A percentile compares a stretch with the other conserved stretches of the same genome.
These are phyloP conservation scores for Pluvialis apricaria DNA, from an alignment of 2,113 vertebrate genomes.

Conservation along the genomic window DNA sequence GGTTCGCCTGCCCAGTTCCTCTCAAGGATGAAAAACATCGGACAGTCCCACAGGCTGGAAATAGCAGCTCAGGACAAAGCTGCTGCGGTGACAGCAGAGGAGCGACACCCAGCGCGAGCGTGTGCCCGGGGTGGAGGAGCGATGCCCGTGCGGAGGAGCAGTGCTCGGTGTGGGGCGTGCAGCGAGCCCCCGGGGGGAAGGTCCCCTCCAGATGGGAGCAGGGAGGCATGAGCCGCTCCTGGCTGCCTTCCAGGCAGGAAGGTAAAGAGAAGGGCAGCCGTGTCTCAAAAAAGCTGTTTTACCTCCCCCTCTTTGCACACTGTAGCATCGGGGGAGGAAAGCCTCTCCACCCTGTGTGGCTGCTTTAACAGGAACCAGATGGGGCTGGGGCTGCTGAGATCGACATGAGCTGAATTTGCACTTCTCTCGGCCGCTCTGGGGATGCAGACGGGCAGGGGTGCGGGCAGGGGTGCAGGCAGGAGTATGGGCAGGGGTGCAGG, in stretches of 20 bases:
- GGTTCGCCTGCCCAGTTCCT: not conserved
- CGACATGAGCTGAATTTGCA: not conserved
- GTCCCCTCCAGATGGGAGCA: conserved; percentile 68
- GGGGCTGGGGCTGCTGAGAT: conserved; percentile 19
- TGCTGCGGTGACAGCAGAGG: not conserved
- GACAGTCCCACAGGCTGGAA: not conserved
- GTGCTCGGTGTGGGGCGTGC: not conserved
- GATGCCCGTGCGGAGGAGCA: not conserved
- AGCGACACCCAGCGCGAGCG: fast-evolving
- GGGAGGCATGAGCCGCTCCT: conserved; percentile 45
- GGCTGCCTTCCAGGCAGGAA: conserved; percentile 65
- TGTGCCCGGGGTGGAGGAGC: not conserved
- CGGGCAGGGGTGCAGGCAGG: too few relatives aligned
- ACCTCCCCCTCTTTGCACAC: not conserved
- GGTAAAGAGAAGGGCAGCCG: conserved; percentile 62
- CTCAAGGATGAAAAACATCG: fast-evolving
- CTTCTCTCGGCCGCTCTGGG: not conserved
- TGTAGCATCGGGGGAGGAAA: not conserved
- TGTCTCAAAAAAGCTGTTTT: conserved; percentile 26
- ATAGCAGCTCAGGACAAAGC: not conserved
- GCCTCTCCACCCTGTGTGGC: not conserved
- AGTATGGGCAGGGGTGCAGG: too few relatives aligned
- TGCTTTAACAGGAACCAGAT: conserved; percentile 61
- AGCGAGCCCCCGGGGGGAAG: conserved; percentile 39
- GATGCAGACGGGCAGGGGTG: not conserved